Evolutionary conservation across 1,140 invertebrate species (phyloP), one percentile per base, ranked within the genome.

Genomic region (Calliphora vicina): DNA sequence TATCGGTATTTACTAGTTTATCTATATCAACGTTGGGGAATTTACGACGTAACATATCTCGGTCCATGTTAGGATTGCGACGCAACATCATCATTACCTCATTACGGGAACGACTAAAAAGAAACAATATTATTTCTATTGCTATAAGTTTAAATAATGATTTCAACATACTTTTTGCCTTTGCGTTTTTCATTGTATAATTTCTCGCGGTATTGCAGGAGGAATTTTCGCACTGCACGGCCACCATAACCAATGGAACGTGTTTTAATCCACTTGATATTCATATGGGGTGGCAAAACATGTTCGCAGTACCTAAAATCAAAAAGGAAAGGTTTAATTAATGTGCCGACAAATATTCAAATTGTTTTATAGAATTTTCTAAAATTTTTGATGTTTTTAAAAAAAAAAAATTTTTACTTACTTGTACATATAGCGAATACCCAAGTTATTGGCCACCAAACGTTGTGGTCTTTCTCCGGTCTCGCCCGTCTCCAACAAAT

Each of bases 401-500:
- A n/a, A n/a, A n/a, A n/a, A n/a, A n/a, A n/a, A 35, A 35, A 35
- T 8, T 20, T 23, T 67, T 35, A 82, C 80, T 61, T 78, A 84
- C 82, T 85, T 89, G 86, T 93, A 92, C 81, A 91, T 91, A 82
- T 90, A 91, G 82, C 87, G 89, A 43, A 94, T 90, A 88, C 95
- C 95, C 84, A 96, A 90, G 5, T 90, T 71, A 91, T 93, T 95
- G 12, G 91, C 87, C 57, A 92, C 91, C 35, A 93, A 83, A 90
- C 92, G 92, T 26, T 92, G 91, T 23, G 95, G 94, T 81, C 95
- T 91, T 89, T 97, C 96, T 13, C 96, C 96, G 84, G 93, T 94
- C 87, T 95, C 93, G 0, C 98, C 98, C 74, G 96, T 97, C 93
- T 99, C 98, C 67, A 99, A 91, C 82, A 95, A 85, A 91, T 96